Conservation (phyloP, 2,888 invertebrate genomes). For the Acrocera orbiculus region DNA sequence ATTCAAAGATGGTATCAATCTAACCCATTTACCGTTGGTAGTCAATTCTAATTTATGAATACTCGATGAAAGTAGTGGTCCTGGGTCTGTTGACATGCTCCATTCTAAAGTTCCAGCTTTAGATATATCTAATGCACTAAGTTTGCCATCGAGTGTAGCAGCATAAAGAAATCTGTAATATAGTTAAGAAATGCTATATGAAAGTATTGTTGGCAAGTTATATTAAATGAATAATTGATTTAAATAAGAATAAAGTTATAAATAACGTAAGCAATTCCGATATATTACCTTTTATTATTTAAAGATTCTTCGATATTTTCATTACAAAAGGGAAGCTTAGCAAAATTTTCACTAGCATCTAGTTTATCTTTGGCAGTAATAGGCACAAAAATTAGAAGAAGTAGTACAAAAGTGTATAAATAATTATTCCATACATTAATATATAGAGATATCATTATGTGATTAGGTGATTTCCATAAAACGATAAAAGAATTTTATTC, state of each 20-base stretch:
- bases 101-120: constrained; percentile 52
- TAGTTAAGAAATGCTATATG: not conserved
- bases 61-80: constrained; percentile 70
- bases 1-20: constrained; percentile 81
- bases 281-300: not conserved
- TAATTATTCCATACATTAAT: no score
- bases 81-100: constrained; percentile 58
- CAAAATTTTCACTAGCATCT: not conserved
- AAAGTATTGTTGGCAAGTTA: not conserved
- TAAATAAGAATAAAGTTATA: no score
- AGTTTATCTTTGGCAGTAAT: no score
- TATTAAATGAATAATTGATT: not conserved
- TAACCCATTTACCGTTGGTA: constrained; percentile 67
- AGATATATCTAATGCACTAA: constrained; percentile 62
- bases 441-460: no score
- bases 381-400: no score
- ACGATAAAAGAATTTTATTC: no score
- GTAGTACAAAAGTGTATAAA: no score
- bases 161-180: constrained; percentile 53
- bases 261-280: not conserved
- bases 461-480: no score
- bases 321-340: not conserved
- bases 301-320: not conserved
- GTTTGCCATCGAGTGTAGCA: constrained; percentile 76
- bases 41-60: constrained; percentile 73